Conservation (phyloP, 2,888 invertebrate species). For the Drosophila anomalata region DNA sequence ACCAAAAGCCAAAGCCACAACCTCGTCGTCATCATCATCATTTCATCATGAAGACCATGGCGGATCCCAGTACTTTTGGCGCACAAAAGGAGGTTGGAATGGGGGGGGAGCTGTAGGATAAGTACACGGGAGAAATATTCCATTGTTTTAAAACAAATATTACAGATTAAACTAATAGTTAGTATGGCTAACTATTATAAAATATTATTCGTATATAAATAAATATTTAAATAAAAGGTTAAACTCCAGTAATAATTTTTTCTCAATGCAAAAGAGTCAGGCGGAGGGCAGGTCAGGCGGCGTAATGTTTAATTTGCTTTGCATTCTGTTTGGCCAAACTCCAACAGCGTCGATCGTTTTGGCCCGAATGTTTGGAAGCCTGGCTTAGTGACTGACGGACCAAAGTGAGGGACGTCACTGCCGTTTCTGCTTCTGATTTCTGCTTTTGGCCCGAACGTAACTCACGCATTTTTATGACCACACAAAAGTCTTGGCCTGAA, state of each 20-base stretch:
- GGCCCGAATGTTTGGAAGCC: slow-evolving; percentile 36
- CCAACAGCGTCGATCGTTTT: slow-evolving; percentile 47
- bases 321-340: slow-evolving; percentile 72
- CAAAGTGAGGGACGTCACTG: slow-evolving; percentile 22
- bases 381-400: slow-evolving; percentile 33
- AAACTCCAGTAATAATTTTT: neutral
- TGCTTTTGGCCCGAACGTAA: slow-evolving; percentile 49
- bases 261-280: slow-evolving; percentile 8
- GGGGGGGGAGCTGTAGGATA: slow-evolving; percentile 3
- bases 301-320: slow-evolving; percentile 71
- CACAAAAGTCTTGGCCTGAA: slow-evolving; percentile 57
- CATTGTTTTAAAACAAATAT: neutral
- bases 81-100: slow-evolving; percentile 27
- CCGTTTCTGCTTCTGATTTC: slow-evolving; percentile 35
- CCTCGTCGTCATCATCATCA: slow-evolving; percentile 65
- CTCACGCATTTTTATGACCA: slow-evolving; percentile 73
- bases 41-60: slow-evolving; percentile 55
- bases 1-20: slow-evolving; percentile 59
- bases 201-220: too few species aligned
- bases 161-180: neutral
- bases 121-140: neutral
- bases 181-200: too few species aligned
- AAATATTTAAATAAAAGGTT: neutral
- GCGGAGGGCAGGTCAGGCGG: slow-evolving; percentile 30
- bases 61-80: slow-evolving; percentile 54